Evolutionary conservation across 2,797 vertebrate species (phyloP).

Genomic region (Sardinella longiceps): DNA sequence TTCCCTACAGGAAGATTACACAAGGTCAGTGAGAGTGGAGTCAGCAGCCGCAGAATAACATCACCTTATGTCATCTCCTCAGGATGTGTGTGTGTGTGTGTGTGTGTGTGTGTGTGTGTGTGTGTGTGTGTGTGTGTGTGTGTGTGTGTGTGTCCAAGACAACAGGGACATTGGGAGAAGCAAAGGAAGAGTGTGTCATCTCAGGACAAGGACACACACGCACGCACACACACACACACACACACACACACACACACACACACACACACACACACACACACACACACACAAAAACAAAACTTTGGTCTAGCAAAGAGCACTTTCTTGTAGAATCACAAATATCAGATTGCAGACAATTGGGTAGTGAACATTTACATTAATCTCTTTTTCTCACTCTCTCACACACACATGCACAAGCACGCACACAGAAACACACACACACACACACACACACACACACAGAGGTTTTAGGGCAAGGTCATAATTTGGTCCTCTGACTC

Average conservation of each 20-base stretch:
- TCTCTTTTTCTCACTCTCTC: neutral
- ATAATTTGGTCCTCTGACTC: neutral
- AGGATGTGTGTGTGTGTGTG: too few relatives aligned
- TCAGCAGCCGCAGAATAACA: neutral
- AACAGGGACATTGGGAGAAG: too few relatives aligned
- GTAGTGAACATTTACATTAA: neutral
- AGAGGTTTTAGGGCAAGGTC: neutral
- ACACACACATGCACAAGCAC: neutral
- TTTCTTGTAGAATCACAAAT: too few relatives aligned
- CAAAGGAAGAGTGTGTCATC: too few relatives aligned
- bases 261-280: neutral
- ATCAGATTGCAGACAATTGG: too few relatives aligned
- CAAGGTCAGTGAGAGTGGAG: neutral
- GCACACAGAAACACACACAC: neutral
- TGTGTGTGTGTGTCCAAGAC: too few relatives aligned
- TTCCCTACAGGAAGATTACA: neutral
- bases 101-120: too few relatives aligned
- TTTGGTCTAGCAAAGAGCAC: too few relatives aligned
- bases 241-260: constrained; percentile 1
- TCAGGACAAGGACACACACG: neutral
- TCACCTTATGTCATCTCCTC: neutral
- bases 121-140: too few relatives aligned
- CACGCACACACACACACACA: neutral
- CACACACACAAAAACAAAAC: constrained; percentile 14
- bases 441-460: constrained; percentile 10